phyloP scores from a whole-genome alignment of 1,140 invertebrate species.

The Cepaea nemoralis region DNA sequence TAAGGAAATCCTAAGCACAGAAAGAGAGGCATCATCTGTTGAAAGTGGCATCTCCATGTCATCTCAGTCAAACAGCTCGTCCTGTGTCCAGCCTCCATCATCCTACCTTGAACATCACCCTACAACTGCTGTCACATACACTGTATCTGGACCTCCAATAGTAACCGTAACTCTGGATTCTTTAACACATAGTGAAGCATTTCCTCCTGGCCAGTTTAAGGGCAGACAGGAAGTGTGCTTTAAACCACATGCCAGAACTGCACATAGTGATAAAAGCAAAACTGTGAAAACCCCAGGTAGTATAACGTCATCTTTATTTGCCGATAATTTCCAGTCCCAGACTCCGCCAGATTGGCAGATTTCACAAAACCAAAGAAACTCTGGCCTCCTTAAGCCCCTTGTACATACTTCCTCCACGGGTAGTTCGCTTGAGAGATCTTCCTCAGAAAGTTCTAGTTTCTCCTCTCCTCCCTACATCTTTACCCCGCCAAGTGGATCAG shows the following conservation, averaged over 20 bases:
- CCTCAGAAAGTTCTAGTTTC: constrained; percentile 40
- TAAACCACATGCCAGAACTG: not conserved
- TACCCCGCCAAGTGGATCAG: constrained; percentile 32
- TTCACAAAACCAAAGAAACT: constrained; percentile 1
- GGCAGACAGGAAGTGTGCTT: constrained; percentile 27
- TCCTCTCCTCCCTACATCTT: constrained; percentile 36
- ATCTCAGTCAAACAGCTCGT: not conserved
- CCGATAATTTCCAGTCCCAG: not conserved
- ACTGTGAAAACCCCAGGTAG: not conserved
- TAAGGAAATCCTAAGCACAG: not conserved
- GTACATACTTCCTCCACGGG: constrained; percentile 32
- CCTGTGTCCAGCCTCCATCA: not conserved
- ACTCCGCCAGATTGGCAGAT: constrained; percentile 13
- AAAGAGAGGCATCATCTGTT: not conserved
- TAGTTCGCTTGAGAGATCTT: constrained; percentile 36
- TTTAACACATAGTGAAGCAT: constrained; percentile 32
- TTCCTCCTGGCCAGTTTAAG: constrained; percentile 20
- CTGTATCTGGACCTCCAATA: constrained; percentile 23
- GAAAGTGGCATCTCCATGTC: not conserved
- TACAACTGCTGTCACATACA: constrained; percentile 27
- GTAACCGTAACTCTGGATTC: constrained; percentile 37
- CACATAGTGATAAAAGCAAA: constrained; percentile 4
- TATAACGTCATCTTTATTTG: not conserved
- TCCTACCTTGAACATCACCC: constrained; percentile 15
- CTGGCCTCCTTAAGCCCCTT: not conserved